A percentile compares a stretch with the other conserved stretches of the same genome.
Conservation (phyloP, 2,797 vertebrate genomes). For the Hozukius guyotensis region DNA sequence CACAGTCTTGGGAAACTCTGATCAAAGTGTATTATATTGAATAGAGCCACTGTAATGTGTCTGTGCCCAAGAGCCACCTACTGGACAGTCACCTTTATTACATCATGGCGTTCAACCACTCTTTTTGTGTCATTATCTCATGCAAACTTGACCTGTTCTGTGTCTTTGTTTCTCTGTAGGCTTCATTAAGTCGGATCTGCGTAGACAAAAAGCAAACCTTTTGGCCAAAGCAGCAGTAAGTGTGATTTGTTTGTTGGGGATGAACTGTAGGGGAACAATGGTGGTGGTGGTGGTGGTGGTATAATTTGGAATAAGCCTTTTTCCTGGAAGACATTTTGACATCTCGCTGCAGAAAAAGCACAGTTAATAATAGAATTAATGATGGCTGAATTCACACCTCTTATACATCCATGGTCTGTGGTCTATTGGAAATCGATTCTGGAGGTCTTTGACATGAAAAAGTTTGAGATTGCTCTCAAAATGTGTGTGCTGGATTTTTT, state of each 20-base stretch:
- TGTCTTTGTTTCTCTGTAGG: slow-evolving; percentile 73
- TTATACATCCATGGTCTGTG: no score
- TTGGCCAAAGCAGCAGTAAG: slow-evolving; percentile 84
- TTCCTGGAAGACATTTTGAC: neutral
- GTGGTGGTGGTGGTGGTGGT: neutral
- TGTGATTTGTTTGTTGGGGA: slow-evolving; percentile 35
- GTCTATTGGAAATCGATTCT: no score
- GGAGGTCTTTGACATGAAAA: no score
- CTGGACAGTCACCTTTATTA: slow-evolving; percentile 8
- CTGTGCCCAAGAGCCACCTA: slow-evolving; percentile 40
- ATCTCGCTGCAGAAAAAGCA: neutral
- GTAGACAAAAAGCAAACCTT: slow-evolving; percentile 90
- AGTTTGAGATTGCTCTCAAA: no score
- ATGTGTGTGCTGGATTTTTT: no score
- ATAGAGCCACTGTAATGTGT: neutral
- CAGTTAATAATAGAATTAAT: neutral
- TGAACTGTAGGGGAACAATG: neutral
- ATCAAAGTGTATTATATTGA: neutral
- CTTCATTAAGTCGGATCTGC: slow-evolving; percentile 92
- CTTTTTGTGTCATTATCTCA: neutral
- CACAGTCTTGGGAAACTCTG: neutral
- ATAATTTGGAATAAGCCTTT: neutral
- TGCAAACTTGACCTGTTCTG: neutral
- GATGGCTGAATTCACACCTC: neutral
- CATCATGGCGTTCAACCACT: neutral